phyloP scores from a whole-genome alignment of 2,113 vertebrate genomes.

The Ellobius talpinus region DNA sequence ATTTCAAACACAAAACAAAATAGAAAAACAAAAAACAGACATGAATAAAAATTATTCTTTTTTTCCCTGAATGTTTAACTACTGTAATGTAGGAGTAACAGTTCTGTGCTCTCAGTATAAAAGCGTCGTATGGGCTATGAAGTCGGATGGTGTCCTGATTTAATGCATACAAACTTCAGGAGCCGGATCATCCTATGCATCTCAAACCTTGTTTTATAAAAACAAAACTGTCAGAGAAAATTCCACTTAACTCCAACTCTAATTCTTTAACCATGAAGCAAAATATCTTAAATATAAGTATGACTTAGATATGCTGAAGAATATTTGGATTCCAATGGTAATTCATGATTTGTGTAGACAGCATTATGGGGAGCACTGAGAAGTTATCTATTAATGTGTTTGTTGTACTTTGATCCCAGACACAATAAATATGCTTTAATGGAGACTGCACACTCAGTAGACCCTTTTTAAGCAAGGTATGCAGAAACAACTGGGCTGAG shows the following conservation, averaged over 20 bases:
- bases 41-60: not conserved
- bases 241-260: conserved; percentile 31
- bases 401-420: not conserved
- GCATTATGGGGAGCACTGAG: not conserved
- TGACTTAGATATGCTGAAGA: conserved; percentile 43
- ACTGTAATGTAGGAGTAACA: conserved; percentile 21
- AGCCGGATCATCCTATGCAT: conserved; percentile 41
- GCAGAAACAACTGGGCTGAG: not conserved
- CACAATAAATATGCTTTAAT: conserved; percentile 26
- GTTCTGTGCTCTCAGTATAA: conserved; percentile 17
- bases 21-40: not conserved
- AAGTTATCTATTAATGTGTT: not conserved
- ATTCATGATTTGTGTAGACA: conserved; percentile 23
- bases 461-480: not conserved
- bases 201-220: conserved; percentile 42
- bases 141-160: conserved; percentile 49
- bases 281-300: conserved; percentile 62
- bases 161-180: conserved; percentile 41
- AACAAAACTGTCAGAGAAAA: conserved; percentile 25
- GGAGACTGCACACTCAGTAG: not conserved
- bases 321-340: conserved; percentile 7
- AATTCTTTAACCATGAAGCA: conserved; percentile 10
- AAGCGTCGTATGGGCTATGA: not conserved
- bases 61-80: not conserved
- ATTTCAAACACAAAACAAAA: not conserved